Base-by-base conservation (phyloP, 1,140 invertebrate genomes). In the Scaptomyza pallida region DNA sequence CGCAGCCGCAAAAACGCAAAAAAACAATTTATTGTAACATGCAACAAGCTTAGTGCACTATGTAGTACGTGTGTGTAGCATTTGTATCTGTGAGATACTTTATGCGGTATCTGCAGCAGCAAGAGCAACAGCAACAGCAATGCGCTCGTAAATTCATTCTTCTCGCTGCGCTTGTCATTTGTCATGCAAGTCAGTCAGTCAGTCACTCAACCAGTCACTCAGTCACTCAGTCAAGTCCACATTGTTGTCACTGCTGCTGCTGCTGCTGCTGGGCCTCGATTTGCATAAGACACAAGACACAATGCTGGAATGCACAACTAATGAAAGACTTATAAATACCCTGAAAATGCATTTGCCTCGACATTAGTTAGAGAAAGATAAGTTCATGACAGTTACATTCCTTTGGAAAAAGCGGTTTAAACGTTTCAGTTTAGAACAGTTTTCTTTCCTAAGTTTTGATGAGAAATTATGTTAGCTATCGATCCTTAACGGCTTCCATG, bases 121-220 rank as follows among this genome's bases (percentile, higher is more conserved):
- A 85, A 40, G n/a, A n/a, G n/a, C n/a, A n/a, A n/a, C n/a, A n/a
- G n/a, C n/a, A n/a, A n/a, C n/a, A 30, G 26, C 26, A 85, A 40
- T 81, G 64, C 50, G 81, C 81, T 85, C 82, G 51, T 85, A 85
- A 85, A 85, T 85, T 86, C 78, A 67, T 63, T 83, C 50, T 52
- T 72, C 60, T 16, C 40, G 59, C 67, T 60, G 30, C 23, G 48
- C 35, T 63, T 45, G 77, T 74, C 62, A 72, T 71, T 68, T 86
- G 81, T 86, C 81, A 86, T 76, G 81, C 77, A 74, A 76, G 55
- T 76, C 80, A 70, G 62, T 75, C 59, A 83, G 57, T 69, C 47
- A 65, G 45, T 71, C 59, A 60, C 43, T 59, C 79, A 72, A 26
- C 63, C 75, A 79, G 35, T 81, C 80, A 68, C 19, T 52, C 48